Evolutionary conservation across 2,888 invertebrate species (phyloP), one percentile per base, ranked within the genome.

Genomic region (Cheilosia vulpina): DNA sequence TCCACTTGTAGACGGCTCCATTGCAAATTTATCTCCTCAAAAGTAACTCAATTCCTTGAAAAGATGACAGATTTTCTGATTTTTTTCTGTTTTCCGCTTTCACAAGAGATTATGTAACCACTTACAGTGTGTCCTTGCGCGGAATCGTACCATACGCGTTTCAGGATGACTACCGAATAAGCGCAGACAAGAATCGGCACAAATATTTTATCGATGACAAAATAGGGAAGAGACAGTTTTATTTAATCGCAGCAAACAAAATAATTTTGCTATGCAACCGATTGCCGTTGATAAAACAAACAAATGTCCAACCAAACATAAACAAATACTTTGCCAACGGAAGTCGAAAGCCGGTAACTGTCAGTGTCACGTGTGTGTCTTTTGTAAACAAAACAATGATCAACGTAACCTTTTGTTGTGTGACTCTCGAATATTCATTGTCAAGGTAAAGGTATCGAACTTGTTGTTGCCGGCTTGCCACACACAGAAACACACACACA

Each of bases 241-340:
- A 87, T 85, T 87, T 87, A 87, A 78, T 81, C 69, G 47, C 66
- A 63, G 77, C 79, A 87, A 87, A 87, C 87, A 87, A 87, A 80
- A 55, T 68, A 66, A 82, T 82, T 88, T 88, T 88, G 88, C 89
- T 88, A 88, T 87, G 95, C 31, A 96, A 96, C 90, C 62, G 71
- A 24, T 19, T 58, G 13, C 58, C 43, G 21, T 15, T 57, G 55
- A 31, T 11, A 41, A 52, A 71, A 11, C 43, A 38, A 47, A 17
- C 17, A 19, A 57, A 34, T 45, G 11, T 15, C 53, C 34, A n/a
- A 45, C 53, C 34, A 50, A 69, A 66, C 41, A 45, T 41, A 68
- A 68, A 80, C 71, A 80, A 71, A 80, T 6, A 13, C 45, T 27
- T 80, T n/a, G 17, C 3, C 24, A 65, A 47, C 62, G 57, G 57